Percentiles rank a stretch among this genome's conserved stretches.
Conservation (phyloP, 2,888 invertebrate genomes). For the Limnephilus rhombicus region DNA sequence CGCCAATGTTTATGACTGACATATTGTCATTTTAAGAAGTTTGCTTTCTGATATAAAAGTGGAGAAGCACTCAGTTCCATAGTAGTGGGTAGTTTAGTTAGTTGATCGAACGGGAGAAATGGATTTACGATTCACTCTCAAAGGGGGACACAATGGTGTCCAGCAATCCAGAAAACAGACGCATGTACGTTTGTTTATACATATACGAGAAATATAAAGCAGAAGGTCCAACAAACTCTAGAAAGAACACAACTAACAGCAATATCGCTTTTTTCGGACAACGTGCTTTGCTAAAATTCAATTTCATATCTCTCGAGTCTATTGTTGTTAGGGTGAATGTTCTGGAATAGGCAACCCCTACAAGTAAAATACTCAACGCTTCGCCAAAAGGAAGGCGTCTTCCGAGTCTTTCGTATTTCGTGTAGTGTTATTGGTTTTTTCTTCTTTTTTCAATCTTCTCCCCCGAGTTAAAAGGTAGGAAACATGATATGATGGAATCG, state of each 20-base stretch:
- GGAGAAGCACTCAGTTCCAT: neutral
- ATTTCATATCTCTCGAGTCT: conserved; percentile 51
- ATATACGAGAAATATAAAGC: neutral
- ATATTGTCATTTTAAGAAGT: neutral
- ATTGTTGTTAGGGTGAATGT: conserved; percentile 48
- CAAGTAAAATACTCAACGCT: neutral
- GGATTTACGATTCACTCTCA: neutral
- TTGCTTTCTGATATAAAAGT: neutral
- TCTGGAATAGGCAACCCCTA: conserved; percentile 19
- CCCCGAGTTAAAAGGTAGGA: conserved; percentile 5
- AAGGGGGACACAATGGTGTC: neutral
- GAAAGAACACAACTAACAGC: conserved; percentile 11
- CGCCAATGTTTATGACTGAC: neutral
- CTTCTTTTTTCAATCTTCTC: neutral
- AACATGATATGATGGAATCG: conserved; percentile 27
- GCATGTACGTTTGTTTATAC: neutral
- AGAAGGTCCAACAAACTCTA: neutral
- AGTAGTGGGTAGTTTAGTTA: neutral
- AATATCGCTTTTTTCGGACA: conserved; percentile 44
- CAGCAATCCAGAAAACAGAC: neutral
- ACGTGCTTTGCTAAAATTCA: conserved; percentile 52
- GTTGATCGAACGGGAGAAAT: neutral
- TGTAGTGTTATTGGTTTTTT: neutral
- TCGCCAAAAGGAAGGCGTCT: conserved; percentile 3
- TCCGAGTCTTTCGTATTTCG: conserved; percentile 4